Percentiles rank a stretch among this genome's conserved stretches.
Conservation (phyloP, 2,797 vertebrate genomes). For the Acipenser ruthenus region DNA sequence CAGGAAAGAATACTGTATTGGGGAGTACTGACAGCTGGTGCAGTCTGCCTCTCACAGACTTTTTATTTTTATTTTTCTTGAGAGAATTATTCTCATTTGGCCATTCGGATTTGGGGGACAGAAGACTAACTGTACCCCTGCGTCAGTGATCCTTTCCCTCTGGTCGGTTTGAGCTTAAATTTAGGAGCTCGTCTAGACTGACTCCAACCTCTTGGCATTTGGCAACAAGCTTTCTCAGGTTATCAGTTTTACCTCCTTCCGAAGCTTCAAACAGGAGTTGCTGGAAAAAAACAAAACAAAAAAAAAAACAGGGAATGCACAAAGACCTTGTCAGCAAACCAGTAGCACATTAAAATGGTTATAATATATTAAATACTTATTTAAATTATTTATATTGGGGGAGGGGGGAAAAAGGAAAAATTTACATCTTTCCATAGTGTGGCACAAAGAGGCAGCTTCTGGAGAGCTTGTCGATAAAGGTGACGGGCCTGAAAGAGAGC, state of each 20-base stretch:
- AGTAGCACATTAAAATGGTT: slow-evolving; percentile 57
- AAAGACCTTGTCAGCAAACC: slow-evolving; percentile 27
- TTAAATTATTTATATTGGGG: slow-evolving; percentile 30
- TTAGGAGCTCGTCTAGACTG: slow-evolving; percentile 88
- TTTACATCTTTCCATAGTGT: slow-evolving; percentile 98
- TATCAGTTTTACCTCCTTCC: slow-evolving; percentile 85
- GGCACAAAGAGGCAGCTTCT: slow-evolving; percentile 87
- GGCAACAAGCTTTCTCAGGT: slow-evolving; percentile 84
- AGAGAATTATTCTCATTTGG: slow-evolving; percentile 63
- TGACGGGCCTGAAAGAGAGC: slow-evolving; percentile 74
- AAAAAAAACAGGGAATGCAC: slow-evolving; percentile 55
- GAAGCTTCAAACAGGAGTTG: slow-evolving; percentile 91
- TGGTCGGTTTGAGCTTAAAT: slow-evolving; percentile 73
- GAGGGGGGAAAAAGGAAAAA: slow-evolving; percentile 48
- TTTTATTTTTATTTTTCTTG: slow-evolving; percentile 31
- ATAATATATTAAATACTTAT: slow-evolving; percentile 59
- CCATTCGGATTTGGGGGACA: slow-evolving; percentile 55
- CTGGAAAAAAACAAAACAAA: slow-evolving; percentile 51
- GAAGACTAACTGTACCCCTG: slow-evolving; percentile 58
- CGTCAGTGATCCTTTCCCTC: slow-evolving; percentile 75
- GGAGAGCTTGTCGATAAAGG: slow-evolving; percentile 84
- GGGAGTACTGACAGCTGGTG: slow-evolving; percentile 56
- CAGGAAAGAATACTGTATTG: slow-evolving; percentile 45
- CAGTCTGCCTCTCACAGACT: slow-evolving; percentile 51
- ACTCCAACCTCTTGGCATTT: slow-evolving; percentile 91